Evolutionary conservation across 2,888 invertebrate species (phyloP).

Genomic region (Lordiphosa andalusiaca): DNA sequence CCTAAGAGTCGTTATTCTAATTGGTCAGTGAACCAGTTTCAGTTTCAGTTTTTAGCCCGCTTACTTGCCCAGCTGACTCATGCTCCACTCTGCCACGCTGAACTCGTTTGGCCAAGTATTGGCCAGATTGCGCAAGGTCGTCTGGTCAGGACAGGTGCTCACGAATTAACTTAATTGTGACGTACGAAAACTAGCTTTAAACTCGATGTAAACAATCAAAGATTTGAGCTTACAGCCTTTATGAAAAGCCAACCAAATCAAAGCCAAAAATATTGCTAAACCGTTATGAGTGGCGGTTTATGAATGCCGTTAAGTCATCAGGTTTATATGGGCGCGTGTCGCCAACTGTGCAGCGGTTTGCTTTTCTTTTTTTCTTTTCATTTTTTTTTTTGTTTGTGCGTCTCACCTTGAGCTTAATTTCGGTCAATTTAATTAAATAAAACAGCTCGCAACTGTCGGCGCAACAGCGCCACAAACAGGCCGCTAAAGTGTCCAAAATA

Average conservation of each 20-base stretch:
- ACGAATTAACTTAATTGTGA: slow-evolving; percentile 51
- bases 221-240: neutral
- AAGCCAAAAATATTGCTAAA: slow-evolving; percentile 49
- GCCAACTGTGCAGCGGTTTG: slow-evolving; percentile 27
- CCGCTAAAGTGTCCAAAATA: slow-evolving; percentile 34
- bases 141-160: slow-evolving; percentile 71
- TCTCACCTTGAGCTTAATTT: slow-evolving; percentile 74
- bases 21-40: slow-evolving; percentile 66
- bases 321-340: slow-evolving; percentile 44
- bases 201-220: slow-evolving; percentile 12
- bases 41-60: slow-evolving; percentile 22
- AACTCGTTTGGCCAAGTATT: slow-evolving; percentile 52
- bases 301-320: slow-evolving; percentile 46
- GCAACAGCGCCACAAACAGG: slow-evolving; percentile 23
- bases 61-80: slow-evolving; percentile 50
- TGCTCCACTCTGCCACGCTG: slow-evolving; percentile 20
- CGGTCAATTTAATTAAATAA: slow-evolving; percentile 69
- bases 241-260: slow-evolving; percentile 29
- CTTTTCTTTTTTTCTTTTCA: slow-evolving; percentile 44
- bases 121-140: slow-evolving; percentile 72
- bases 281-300: slow-evolving; percentile 57
- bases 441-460: slow-evolving; percentile 21
- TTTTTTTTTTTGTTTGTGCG: slow-evolving; percentile 25
- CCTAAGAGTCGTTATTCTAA: slow-evolving; percentile 52
- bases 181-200: slow-evolving; percentile 26